phyloP scores from a whole-genome alignment of 2,113 vertebrate species.

The Aptenodytes patagonicus region DNA sequence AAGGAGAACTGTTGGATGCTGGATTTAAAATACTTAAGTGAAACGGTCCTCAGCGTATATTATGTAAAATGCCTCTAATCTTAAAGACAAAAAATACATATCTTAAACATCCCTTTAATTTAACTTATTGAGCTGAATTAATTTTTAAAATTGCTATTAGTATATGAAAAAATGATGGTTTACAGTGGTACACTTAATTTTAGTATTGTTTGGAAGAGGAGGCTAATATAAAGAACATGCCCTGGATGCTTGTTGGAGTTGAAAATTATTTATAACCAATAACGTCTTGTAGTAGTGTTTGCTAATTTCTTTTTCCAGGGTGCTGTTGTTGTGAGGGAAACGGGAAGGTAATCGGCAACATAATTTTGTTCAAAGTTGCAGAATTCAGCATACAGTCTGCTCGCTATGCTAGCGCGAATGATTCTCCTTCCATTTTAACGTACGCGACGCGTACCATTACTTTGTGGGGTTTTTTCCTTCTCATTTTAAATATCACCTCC shows the following conservation, averaged over 20 bases:
- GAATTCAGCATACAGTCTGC: background rate
- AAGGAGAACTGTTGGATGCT: background rate
- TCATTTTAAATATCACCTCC: background rate
- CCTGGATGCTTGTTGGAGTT: background rate
- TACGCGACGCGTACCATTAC: fast-evolving
- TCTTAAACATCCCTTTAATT: background rate
- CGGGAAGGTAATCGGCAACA: background rate
- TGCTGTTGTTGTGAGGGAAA: background rate
- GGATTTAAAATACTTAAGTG: background rate
- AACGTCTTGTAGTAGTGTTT: background rate
- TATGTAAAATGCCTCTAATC: background rate
- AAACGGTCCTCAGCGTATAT: background rate
- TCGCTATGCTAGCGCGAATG: background rate
- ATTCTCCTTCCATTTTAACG: background rate
- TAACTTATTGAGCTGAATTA: background rate
- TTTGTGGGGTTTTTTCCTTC: background rate
- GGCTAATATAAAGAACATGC: background rate
- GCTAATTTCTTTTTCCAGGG: background rate
- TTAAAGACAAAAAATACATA: background rate
- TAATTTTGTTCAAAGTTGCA: background rate
- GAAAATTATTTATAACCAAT: background rate
- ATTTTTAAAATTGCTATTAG: background rate
- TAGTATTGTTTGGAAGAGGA: background rate
- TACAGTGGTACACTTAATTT: background rate
- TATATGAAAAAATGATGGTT: background rate